These are phyloP conservation scores for Crypturellus undulatus DNA, from an alignment of 2,113 vertebrate genomes.

Conservation along the genomic window DNA sequence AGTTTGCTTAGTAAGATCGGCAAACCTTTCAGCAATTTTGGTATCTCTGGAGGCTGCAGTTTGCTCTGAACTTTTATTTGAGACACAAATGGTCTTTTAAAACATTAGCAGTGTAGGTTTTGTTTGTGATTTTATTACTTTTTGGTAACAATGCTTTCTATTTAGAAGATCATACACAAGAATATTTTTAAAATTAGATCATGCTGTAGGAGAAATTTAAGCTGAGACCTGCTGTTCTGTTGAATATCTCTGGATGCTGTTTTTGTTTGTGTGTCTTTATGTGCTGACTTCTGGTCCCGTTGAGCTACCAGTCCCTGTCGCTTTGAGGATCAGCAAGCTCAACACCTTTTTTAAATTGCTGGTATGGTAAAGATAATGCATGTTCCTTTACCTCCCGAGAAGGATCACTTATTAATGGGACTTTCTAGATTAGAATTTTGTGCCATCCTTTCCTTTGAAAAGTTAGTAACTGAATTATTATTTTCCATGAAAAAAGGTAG, in stretches of 20 bases:
- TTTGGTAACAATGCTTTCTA: background rate
- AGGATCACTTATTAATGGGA: background rate
- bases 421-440: background rate
- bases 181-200: background rate
- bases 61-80: background rate
- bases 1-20: background rate
- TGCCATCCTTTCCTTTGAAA: background rate
- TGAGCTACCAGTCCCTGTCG: background rate
- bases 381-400: background rate
- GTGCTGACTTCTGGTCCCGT: background rate
- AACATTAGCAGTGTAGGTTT: background rate
- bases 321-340: background rate
- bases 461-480: background rate
- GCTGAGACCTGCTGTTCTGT: background rate
- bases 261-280: background rate
- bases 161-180: background rate
- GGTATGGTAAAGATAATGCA: accelerated
- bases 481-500: background rate
- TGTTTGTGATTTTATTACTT: background rate
- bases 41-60: background rate
- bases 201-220: background rate
- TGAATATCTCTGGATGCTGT: background rate
- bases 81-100: background rate
- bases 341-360: background rate
- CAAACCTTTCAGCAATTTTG: background rate